Evolutionary conservation across 2,888 invertebrate genomes (phyloP), one percentile per base, ranked within the genome.

Genomic region (Ichneumon xanthorius): DNA sequence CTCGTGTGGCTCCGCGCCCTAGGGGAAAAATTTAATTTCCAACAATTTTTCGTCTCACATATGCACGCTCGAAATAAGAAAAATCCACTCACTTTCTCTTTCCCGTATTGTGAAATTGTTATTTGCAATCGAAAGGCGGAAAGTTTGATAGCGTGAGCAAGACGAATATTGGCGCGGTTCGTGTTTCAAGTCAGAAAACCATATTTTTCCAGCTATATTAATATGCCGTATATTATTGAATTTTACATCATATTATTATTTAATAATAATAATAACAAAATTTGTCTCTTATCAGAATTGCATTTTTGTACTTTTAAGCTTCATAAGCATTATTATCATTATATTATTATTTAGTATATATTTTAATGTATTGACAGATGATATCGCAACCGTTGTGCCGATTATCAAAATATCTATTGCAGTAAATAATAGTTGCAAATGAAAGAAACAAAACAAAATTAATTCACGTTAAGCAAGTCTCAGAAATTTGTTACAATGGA

Each of bases 1-100:
- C 89, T 87, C 88, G 88, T 89, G 88, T 86, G 89, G 88, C 87
- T 86, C 85, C 83, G 50, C 16, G 37, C 61, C 68, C 65, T 55
- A 75, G 37, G 68, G 65, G 73, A 89, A 91, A 90, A 92, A 93
- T 92, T 92, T 92, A 91, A 92, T 92, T 92, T 91, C 88, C 90
- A 88, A 90, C 91, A 89, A 91, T 91, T 92, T 91, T 80, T 80
- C 71, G 50, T 53, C 4, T 76, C 72, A 19, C 72, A 19, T 33
- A 33, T 7, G 30, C 33, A 33, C 63, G 30, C 16, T 26, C 6
- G 30, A 33, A 63, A 33, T 58, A 68, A 75, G 11, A 61, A 63
- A 68, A 70, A 75, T 61, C 75, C n/a, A 67, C 22, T 61, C 68
- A 33, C 68, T 33, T 16, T n/a, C 48, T 58, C 16, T 22, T 45